Conservation (phyloP, 2,888 invertebrate genomes). For the Cryptus viduatorius region DNA sequence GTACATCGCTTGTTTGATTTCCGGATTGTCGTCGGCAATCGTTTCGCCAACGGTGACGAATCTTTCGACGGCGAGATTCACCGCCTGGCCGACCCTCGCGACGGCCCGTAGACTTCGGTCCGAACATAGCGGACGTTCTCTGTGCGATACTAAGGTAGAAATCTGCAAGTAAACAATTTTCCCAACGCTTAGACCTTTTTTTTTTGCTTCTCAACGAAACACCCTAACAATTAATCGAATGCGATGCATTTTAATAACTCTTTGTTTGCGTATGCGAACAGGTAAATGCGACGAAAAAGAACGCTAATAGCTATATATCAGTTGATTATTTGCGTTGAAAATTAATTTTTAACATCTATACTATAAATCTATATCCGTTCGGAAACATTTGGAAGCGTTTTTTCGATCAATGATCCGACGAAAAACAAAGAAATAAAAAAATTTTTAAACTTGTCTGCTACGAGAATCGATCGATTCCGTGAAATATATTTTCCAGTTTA, state of each 20-base stretch:
- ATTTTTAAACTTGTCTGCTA: no score
- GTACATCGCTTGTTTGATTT: slow-evolving; percentile 98
- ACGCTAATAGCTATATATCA: neutral
- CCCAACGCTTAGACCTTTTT: slow-evolving; percentile 25
- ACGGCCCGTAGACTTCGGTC: slow-evolving; percentile 90
- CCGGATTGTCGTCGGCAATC: slow-evolving; percentile 99
- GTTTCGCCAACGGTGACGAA: slow-evolving; percentile 99
- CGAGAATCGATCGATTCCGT: no score
- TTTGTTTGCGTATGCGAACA: neutral
- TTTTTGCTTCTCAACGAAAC: neutral
- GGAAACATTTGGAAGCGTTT: no score
- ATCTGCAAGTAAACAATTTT: slow-evolving; percentile 88
- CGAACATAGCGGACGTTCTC: slow-evolving; percentile 88
- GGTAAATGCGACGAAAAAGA: neutral
- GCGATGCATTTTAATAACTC: neutral
- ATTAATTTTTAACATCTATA: neutral
- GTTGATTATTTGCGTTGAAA: neutral
- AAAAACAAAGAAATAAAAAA: no score
- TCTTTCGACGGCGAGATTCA: slow-evolving; percentile 98
- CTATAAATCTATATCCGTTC: neutral
- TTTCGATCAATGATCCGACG: no score
- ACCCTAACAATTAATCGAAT: neutral
- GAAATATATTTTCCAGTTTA: no score
- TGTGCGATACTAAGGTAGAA: slow-evolving; percentile 95
- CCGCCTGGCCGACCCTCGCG: slow-evolving; percentile 97